These are phyloP conservation scores for Enteromius argenteus DNA, from an alignment of 2,797 vertebrate species.

Conservation along the genomic window DNA sequence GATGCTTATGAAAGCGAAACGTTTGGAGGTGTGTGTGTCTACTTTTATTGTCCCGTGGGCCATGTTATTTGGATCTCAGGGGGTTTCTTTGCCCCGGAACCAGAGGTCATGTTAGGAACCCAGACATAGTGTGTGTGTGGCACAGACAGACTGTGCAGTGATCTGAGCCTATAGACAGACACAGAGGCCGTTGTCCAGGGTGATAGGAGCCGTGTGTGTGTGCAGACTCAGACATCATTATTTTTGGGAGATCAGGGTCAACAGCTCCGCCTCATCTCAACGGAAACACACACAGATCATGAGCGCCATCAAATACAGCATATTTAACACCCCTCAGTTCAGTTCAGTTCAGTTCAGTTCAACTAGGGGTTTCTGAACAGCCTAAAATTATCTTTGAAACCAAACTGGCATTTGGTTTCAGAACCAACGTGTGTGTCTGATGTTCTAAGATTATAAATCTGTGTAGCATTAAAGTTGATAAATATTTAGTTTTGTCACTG, in stretches of 20 bases:
- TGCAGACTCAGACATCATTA: conserved; percentile 26
- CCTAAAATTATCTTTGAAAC: neutral
- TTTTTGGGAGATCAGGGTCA: conserved; percentile 25
- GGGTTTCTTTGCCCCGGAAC: neutral
- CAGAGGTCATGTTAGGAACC: neutral
- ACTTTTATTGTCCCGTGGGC: conserved; percentile 34
- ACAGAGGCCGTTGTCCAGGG: neutral
- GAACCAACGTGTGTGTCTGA: neutral
- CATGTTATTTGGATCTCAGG: conserved; percentile 22
- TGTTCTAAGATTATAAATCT: neutral
- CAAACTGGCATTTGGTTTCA: neutral
- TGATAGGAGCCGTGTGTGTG: conserved; percentile 10
- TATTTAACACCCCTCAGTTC: neutral
- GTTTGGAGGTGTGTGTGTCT: conserved; percentile 17
- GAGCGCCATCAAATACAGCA: neutral
- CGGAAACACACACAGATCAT: neutral
- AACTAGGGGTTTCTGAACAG: neutral
- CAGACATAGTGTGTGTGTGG: conserved; percentile 2
- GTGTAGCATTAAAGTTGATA: neutral
- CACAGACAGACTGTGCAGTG: conserved; percentile 29
- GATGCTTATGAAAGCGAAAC: neutral
- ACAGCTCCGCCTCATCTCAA: conserved; percentile 1
- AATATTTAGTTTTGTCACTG: too few species aligned
- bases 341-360: neutral
- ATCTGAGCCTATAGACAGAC: conserved; percentile 32